These are phyloP conservation scores for Arbacia lixula DNA, from an alignment of 53 echinoderm and acorn worm genomes.

Conservation along the genomic window DNA sequence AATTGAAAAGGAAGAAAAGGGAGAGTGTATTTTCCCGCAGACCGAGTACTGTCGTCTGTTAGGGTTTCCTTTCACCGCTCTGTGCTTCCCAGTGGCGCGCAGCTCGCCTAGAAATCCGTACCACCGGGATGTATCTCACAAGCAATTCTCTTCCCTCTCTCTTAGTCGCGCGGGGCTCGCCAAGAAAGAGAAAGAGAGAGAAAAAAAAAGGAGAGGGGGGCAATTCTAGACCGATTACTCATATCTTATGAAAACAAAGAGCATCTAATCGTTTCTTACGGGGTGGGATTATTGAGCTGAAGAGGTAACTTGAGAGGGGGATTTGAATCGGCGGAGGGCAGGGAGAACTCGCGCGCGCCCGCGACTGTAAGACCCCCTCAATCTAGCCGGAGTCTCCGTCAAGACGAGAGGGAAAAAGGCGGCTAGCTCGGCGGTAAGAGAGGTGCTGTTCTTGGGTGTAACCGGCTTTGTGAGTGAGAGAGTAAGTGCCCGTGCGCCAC, in stretches of 20 bases:
- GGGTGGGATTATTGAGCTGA: constrained; percentile 41
- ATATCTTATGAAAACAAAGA: constrained; percentile 57
- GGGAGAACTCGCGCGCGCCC: constrained; percentile 9
- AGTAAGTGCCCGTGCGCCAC: no score
- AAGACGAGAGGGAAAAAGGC: no score
- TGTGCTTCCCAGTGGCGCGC: no score
- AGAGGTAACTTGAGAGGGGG: constrained; percentile 38
- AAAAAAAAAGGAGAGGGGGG: background rate
- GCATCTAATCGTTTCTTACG: constrained; percentile 40
- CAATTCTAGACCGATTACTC: constrained; percentile 32
- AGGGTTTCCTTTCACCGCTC: background rate
- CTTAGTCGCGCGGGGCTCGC: no score
- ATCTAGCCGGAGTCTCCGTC: background rate
- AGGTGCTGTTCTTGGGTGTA: no score
- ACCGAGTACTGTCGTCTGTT: background rate
- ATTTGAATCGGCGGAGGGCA: constrained; percentile 6
- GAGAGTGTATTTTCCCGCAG: constrained; percentile 11
- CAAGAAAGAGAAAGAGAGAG: background rate
- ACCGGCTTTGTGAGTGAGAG: no score
- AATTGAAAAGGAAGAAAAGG: constrained; percentile 26
- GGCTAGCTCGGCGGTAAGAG: constrained; percentile 14
- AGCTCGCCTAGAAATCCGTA: no score
- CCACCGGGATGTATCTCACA: no score
- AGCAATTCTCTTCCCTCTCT: no score
- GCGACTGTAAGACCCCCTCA: background rate